These are phyloP conservation scores for Lithophane leautieri DNA, from an alignment of 2,888 invertebrate species.

Conservation along the genomic window DNA sequence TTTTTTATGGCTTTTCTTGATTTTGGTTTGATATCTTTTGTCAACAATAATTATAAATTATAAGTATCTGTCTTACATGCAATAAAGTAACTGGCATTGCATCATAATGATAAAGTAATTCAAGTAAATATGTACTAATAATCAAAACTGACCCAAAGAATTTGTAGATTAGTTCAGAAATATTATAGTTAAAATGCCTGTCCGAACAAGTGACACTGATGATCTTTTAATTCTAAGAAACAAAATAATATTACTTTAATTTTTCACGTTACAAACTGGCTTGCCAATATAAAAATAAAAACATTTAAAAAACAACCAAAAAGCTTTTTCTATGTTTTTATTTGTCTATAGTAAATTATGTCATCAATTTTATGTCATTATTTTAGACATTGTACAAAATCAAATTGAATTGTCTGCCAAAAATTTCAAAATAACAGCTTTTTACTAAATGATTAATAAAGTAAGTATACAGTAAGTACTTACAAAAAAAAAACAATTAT, in stretches of 20 bases:
- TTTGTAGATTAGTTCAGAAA: background rate
- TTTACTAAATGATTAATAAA: no score
- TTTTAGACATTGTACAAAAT: background rate
- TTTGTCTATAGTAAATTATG: constrained; percentile 3
- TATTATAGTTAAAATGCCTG: background rate
- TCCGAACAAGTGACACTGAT: background rate
- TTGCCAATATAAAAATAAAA: background rate
- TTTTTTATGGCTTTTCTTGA: background rate
- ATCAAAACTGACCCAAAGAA: constrained; percentile 8
- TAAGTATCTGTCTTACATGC: background rate
- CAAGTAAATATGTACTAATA: background rate
- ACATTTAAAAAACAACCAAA: background rate
- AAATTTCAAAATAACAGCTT: no score
- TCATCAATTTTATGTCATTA: constrained; percentile 34
- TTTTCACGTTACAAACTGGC: background rate
- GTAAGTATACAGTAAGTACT: no score
- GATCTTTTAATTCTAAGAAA: background rate
- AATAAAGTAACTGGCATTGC: constrained; percentile 24
- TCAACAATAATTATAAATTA: background rate
- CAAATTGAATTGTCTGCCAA: no score
- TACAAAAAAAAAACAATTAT: no score
- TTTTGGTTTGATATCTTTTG: background rate
- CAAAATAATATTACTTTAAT: no score
- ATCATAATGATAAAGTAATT: constrained; percentile 28
- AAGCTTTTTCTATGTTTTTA: constrained; percentile 1